Evolutionary conservation across 2,888 invertebrate species (phyloP), one percentile per base, ranked within the genome.

Genomic region (Meiosimyza decipiens): DNA sequence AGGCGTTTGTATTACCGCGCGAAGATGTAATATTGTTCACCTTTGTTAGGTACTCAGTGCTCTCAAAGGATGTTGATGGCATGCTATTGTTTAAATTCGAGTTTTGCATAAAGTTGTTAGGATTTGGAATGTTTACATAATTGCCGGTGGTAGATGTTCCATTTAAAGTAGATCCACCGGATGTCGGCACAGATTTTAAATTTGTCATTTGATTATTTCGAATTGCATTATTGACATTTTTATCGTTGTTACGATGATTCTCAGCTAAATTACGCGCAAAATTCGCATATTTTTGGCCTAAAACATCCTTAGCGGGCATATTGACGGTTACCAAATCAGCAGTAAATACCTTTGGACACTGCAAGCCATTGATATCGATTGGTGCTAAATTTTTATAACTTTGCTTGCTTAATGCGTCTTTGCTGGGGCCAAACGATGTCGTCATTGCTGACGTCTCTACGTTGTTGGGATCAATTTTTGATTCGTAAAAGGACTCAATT

Each of bases 251-350:
- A 59, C 84, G 85, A 80, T 85, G 88, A 75, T 87, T 88, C 84
- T 90, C 88, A 75, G 90, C 86, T 73, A 89, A 84, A 87, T 91
- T 86, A 75, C 90, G 91, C 66, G 91, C 90, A 79, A 91, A 91
- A 77, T 90, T 91, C 50, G 89, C 88, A 22, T 91, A 88, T 81
- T 91, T 90, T 11, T 91, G 90, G 0, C 93, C 94, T 50, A 95
- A 85, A 0, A 95, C 94, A 78, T 94, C 94, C 85, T 92, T 94
- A 0, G 95, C 94, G 0, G 95, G 94, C 6, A 93, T 93, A 78
- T 93, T 95, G 0, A 94, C 93, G 0, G 94, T 94, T 11, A 93
- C 85, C 9, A 92, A 91, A 81, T 94, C 94, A 0, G 94, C 90
- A 28, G 93, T 92, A 79, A 95, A 95, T 0, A 95, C 94, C 88